phyloP scores from a whole-genome alignment of 2,113 vertebrate species.

The Pseudorasbora parva region DNA sequence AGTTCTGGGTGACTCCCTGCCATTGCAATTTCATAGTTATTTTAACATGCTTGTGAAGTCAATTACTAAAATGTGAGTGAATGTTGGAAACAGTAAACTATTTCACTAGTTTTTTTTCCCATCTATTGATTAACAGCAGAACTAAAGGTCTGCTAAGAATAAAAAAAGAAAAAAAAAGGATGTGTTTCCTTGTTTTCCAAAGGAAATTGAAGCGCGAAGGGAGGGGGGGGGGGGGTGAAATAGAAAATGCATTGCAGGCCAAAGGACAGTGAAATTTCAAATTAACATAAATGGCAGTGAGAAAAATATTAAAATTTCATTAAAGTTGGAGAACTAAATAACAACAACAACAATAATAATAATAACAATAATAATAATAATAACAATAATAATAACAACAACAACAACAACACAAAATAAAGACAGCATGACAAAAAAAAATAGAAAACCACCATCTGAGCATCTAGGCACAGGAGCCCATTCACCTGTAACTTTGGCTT shows the following conservation, averaged over 20 bases:
- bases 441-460: conserved; percentile 67
- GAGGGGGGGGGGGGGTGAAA: too few species aligned
- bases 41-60: conserved; percentile 82
- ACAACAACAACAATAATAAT: conserved; percentile 53
- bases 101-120: conserved; percentile 67
- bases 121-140: conserved; percentile 79
- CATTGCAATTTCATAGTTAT: conserved; percentile 65
- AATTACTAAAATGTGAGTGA: conserved; percentile 84
- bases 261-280: conserved; percentile 83
- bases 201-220: neutral
- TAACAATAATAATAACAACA: conserved; percentile 74
- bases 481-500: conserved; percentile 99
- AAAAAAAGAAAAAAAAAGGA: too few species aligned
- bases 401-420: conserved; percentile 62
- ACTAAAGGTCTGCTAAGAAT: conserved; percentile 70
- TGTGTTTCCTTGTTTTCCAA: conserved; percentile 61
- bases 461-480: conserved; percentile 68
- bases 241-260: conserved; percentile 79
- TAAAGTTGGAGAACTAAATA: conserved; percentile 65
- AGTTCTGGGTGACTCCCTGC: conserved; percentile 92
- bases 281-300: conserved; percentile 92
- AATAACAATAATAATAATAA: conserved; percentile 54
- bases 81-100: conserved; percentile 62
- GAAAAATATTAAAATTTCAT: conserved; percentile 66
- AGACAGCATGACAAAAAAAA: conserved; percentile 76